phyloP scores from a whole-genome alignment of 1,140 invertebrate species.

The Megalonaias nervosa region DNA sequence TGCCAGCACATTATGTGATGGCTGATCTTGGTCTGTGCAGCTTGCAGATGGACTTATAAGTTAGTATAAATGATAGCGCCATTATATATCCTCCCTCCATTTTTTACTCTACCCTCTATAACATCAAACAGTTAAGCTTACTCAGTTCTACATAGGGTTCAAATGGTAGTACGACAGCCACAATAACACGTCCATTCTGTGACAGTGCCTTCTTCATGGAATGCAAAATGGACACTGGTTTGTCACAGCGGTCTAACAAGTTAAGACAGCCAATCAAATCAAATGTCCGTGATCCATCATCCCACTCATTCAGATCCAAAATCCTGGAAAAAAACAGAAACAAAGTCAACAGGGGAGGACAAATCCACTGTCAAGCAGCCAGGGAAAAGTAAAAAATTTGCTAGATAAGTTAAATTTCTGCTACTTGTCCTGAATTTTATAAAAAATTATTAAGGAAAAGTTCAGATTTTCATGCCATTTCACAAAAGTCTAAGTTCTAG shows the following conservation, averaged over 20 bases:
- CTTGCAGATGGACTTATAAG: too few species aligned
- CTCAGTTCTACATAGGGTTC: constrained; percentile 89
- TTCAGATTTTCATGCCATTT: neutral
- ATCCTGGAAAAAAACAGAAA: constrained; percentile 76
- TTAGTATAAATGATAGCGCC: too few species aligned
- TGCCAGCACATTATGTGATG: too few species aligned
- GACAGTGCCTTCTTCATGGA: constrained; percentile 79
- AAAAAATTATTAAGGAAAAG: neutral
- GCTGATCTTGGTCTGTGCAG: too few species aligned
- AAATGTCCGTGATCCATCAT: constrained; percentile 74
- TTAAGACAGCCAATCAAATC: constrained; percentile 91
- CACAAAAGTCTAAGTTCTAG: neutral
- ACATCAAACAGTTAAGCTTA: constrained; percentile 34
- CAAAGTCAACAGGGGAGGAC: neutral
- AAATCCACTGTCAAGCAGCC: too few species aligned
- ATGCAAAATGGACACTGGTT: constrained; percentile 82
- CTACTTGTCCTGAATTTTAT: neutral
- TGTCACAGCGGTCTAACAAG: constrained; percentile 90
- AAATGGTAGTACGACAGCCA: constrained; percentile 91
- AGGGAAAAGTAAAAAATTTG: neutral
- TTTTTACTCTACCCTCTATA: neutral
- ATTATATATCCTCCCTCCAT: neutral
- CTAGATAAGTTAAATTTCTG: neutral
- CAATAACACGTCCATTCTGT: constrained; percentile 79
- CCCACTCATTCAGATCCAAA: constrained; percentile 84